phyloP scores from a whole-genome alignment of 2,888 invertebrate genomes.

The Lithodes maja region DNA sequence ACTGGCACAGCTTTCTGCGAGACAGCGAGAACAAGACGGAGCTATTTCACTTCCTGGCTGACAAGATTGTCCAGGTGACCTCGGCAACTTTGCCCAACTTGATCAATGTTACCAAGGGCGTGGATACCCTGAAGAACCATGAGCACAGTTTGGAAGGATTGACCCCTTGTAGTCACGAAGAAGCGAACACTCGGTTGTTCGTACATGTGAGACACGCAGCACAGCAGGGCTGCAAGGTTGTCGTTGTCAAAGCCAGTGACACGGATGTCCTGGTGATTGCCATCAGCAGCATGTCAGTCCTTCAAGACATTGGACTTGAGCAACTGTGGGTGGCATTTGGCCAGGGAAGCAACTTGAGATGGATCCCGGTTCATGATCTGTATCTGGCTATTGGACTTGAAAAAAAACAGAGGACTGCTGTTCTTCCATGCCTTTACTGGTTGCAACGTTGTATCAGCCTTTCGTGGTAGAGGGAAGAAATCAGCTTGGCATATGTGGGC shows the following conservation, averaged over 20 bases:
- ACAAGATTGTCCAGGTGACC: background rate
- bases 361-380: background rate
- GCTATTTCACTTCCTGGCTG: slow-evolving; percentile 2
- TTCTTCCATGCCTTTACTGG: background rate
- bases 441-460: background rate
- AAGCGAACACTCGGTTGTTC: background rate
- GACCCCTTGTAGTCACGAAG: background rate
- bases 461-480: background rate
- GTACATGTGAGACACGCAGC: background rate
- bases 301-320: background rate
- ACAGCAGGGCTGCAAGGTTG: background rate
- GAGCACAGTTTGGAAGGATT: background rate
- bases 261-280: background rate
- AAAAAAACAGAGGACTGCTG: background rate
- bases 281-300: background rate
- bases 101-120: background rate
- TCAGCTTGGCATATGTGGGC: background rate
- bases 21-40: slow-evolving; percentile 17
- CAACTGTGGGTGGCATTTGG: background rate
- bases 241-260: background rate
- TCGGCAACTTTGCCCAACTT: background rate
- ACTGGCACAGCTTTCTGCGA: background rate
- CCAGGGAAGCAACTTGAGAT: background rate
- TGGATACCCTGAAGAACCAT: background rate
- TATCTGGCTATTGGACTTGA: background rate